phyloP scores from a whole-genome alignment of 2,113 vertebrate species.

The Atherinomorus stipes region DNA sequence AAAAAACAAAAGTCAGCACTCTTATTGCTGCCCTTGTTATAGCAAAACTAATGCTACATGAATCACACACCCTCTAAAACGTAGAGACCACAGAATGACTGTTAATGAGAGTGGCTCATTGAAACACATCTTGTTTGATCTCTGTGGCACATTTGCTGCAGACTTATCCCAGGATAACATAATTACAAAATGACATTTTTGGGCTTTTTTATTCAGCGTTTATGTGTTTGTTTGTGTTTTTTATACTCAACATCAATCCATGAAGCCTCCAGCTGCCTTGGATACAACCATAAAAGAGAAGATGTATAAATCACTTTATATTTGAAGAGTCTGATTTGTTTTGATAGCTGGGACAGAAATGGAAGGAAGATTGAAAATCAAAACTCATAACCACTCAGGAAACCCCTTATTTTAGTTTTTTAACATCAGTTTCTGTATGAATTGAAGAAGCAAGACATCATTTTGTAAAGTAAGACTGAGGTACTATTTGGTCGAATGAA shows the following conservation, averaged over 20 bases:
- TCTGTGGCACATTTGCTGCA: constrained; percentile 2
- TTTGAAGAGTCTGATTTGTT: too few species aligned
- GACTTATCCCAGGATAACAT: background rate
- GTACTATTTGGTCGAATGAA: too few species aligned
- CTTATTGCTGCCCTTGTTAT: constrained; percentile 22
- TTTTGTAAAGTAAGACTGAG: background rate
- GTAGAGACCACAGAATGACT: background rate
- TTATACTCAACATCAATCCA: background rate
- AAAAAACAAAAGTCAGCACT: constrained; percentile 31
- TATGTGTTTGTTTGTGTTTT: background rate
- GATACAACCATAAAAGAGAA: background rate
- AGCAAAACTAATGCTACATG: constrained; percentile 7
- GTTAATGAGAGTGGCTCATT: background rate
- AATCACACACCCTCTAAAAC: background rate
- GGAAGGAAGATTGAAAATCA: background rate
- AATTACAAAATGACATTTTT: background rate
- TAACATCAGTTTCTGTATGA: background rate
- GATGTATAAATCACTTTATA: background rate
- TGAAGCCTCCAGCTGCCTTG: background rate
- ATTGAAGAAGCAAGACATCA: background rate
- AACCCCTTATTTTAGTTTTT: background rate
- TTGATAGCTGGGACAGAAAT: too few species aligned
- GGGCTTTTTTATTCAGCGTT: background rate
- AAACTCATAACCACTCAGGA: background rate
- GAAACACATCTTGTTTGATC: constrained; percentile 5